Evolutionary conservation across 2,113 vertebrate species (phyloP).

Genomic region (Chaenocephalus aceratus): DNA sequence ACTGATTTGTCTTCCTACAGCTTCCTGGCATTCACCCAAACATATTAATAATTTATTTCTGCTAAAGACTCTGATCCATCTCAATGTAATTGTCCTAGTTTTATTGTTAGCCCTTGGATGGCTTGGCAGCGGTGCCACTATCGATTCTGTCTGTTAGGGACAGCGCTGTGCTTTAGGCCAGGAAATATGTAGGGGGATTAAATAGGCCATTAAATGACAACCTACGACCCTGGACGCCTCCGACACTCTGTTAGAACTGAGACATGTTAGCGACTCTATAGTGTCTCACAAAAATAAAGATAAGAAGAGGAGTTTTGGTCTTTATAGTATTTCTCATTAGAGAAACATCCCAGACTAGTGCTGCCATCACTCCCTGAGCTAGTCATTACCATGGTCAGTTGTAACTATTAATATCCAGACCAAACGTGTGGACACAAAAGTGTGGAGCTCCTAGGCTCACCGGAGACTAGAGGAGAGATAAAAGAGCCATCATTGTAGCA

Average conservation of each 20-base stretch:
- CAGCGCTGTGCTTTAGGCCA: conserved; percentile 51
- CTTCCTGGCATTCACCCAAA: conserved; percentile 47
- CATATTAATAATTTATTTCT: conserved; percentile 68
- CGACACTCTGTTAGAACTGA: conserved; percentile 56
- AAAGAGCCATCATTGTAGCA: conserved; percentile 65
- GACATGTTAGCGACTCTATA: conserved; percentile 41
- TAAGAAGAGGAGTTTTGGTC: conserved; percentile 46
- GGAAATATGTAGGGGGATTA: conserved; percentile 76
- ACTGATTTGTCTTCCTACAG: conserved; percentile 34
- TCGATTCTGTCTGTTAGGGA: conserved; percentile 71
- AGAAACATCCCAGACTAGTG: conserved; percentile 28
- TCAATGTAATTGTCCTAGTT: conserved; percentile 67
- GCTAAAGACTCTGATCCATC: conserved; percentile 57
- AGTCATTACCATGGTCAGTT: conserved; percentile 57
- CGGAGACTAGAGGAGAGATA: conserved; percentile 61
- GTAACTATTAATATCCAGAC: conserved; percentile 59
- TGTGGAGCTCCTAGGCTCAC: conserved; percentile 49
- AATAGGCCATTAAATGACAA: conserved; percentile 74
- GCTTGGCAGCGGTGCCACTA: conserved; percentile 49
- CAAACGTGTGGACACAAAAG: conserved; percentile 43
- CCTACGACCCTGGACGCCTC: conserved; percentile 63
- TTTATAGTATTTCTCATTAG: conserved; percentile 66
- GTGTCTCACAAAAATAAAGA: conserved; percentile 43
- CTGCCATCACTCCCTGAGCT: conserved; percentile 42
- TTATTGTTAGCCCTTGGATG: conserved; percentile 66